Base-by-base conservation (phyloP, 2,888 invertebrate species). In the Agriopis aurantiaria region DNA sequence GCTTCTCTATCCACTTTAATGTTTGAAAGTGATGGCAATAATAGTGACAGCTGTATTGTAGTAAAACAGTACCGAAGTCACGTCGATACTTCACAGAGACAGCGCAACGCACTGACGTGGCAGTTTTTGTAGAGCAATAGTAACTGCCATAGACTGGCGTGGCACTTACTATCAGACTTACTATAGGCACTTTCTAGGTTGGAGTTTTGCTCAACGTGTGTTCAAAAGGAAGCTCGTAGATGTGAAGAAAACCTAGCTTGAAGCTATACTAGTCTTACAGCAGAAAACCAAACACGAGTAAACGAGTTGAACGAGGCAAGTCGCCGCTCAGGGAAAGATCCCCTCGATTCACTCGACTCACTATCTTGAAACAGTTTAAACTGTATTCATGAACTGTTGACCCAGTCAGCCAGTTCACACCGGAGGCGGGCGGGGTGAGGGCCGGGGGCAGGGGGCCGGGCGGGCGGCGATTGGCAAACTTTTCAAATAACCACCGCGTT, bases 401-500 rank as follows among this genome's bases (percentile, higher is more conserved):
- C 72, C 75, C 46, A 71, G 58, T 68, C 61, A 53, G 53, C 53
- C 5, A 12, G 23, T 65, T 56, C 48, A 41, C 14, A 59, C 33
- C 43, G 49, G 14, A 6, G 3, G n/a, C 11, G 33, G 17, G 55
- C 41, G 14, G 17, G 43, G 9, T n/a, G 41, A 11, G 17, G 23
- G 23, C 23, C 48, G 14, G 53, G 46, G 17, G 23, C 46, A 12
- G 33, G 40, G 17, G 51, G 14, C 48, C n/a, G 43, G 55, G 23
- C 23, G 11, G 51, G 58, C 59, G 72, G 58, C 75, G 78, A 84
- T 84, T 80, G 84, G 75, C 71, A 78, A 85, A 83, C 80, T 88
- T 88, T 83, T 81, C 81, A 80, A 82, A 86, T 85, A 88, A 86
- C 84, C 80, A 72, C 74, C 78, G 80, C 82, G 78, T 84, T 85